A percentile compares a stretch with the other conserved stretches of the same genome.
Evolutionary conservation across 2,888 invertebrate species (phyloP).

Genomic region (Apodemia zela): DNA sequence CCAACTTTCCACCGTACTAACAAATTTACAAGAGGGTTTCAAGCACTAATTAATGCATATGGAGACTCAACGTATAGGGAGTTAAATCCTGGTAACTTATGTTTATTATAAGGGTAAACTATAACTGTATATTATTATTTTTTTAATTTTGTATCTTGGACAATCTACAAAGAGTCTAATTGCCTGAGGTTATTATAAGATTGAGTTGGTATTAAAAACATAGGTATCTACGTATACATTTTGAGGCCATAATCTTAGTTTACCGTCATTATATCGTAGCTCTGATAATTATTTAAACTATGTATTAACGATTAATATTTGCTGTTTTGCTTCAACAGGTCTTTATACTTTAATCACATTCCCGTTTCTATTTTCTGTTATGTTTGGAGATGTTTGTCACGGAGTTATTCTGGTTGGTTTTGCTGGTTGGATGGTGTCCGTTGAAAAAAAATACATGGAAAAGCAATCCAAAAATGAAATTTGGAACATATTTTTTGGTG

Average conservation of each 20-base stretch:
- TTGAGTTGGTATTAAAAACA: too few species aligned
- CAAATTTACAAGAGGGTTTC: conserved; percentile 94
- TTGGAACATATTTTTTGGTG: conserved; percentile 96
- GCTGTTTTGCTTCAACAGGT: conserved; percentile 62
- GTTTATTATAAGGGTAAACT: conserved; percentile 36
- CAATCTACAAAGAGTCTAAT: too few species aligned
- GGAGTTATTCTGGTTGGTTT: conserved; percentile 83
- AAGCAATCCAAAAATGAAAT: conserved; percentile 87
- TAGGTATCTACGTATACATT: too few species aligned
- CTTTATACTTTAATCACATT: conserved; percentile 93
- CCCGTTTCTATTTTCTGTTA: conserved; percentile 95
- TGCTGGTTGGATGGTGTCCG: conserved; percentile 84
- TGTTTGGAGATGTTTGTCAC: conserved; percentile 97
- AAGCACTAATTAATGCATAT: conserved; percentile 94
- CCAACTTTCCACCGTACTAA: conserved; percentile 95
- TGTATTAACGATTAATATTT: too few species aligned
- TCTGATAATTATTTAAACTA: too few species aligned
- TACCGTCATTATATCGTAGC: too few species aligned
- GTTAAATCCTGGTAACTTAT: conserved; percentile 87
- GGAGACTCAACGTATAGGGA: conserved; percentile 94
- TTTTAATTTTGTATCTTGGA: too few species aligned
- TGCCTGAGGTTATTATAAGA: too few species aligned
- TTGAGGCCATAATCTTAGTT: too few species aligned
- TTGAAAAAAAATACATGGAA: conserved; percentile 83
- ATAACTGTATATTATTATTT: too few species aligned